phyloP scores from a whole-genome alignment of 2,888 invertebrate species.

The Axea sp. region DNA sequence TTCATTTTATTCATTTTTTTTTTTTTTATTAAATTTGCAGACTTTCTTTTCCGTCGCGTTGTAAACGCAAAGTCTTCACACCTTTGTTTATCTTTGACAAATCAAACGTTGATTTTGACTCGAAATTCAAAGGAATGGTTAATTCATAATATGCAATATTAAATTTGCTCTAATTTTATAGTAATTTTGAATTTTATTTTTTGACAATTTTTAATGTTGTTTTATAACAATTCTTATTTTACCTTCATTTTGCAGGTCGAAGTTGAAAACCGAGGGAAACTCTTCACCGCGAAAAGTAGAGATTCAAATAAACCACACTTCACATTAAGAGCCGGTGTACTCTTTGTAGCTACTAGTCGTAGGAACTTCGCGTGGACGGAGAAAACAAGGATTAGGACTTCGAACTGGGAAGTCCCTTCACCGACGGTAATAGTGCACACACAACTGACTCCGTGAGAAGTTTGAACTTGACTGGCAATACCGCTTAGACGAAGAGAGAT shows the following conservation, averaged over 20 bases:
- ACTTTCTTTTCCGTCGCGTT: conserved; percentile 6
- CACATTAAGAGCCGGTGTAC: conserved; percentile 13
- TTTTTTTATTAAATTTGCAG: too few relatives aligned
- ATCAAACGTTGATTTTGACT: not conserved
- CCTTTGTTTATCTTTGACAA: conserved; percentile 33
- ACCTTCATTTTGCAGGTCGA: not conserved
- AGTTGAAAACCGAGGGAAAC: not conserved
- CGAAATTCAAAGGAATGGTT: too few relatives aligned
- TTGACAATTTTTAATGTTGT: too few relatives aligned
- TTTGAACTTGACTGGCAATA: conserved; percentile 60
- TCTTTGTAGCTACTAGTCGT: conserved; percentile 19
- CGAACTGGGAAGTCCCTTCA: conserved; percentile 58
- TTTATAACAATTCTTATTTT: too few relatives aligned
- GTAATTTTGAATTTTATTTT: too few relatives aligned
- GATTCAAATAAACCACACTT: too few relatives aligned
- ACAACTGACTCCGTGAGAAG: conserved; percentile 48
- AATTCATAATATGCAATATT: too few relatives aligned
- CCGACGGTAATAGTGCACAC: conserved; percentile 42
- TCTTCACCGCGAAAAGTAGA: not conserved
- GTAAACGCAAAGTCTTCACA: conserved; percentile 7
- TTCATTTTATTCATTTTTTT: too few relatives aligned
- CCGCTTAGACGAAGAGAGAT: conserved; percentile 46
- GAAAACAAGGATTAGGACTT: conserved; percentile 41
- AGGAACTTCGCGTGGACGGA: conserved; percentile 20
- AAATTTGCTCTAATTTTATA: too few relatives aligned